Base-by-base conservation (phyloP, 2,113 vertebrate species). In the Gyps fulvus region DNA sequence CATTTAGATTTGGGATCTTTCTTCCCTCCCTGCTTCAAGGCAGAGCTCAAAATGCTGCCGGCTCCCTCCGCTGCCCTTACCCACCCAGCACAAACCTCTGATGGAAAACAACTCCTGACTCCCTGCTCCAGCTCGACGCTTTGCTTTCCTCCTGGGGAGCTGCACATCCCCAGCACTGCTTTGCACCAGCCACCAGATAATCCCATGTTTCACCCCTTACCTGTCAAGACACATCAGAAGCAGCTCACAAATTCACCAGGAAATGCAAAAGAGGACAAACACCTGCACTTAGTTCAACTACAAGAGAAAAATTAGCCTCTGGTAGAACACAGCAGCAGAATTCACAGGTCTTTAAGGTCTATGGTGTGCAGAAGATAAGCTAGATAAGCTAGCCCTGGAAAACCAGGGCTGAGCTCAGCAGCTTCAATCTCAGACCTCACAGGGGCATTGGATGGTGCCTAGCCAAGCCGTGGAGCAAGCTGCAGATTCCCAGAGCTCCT, bases 401-500 rank as follows among this genome's bases (percentile, higher is more conserved):
- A 77, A 57, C 5, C 54, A 73, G 14, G 31, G 63, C 47, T 83
- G 52, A 76, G 65, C 65, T 49, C 40, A 11, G 22, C 2, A 0
- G 19, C 29, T 43, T 63, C 2, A 0, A 11, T 29, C 65, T 49
- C 40, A 57, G 34, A 81, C 19, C 42, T 49, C 40, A 9, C 13
- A 19, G n/a, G 32, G 43, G 9, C 7, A 10, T 29, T 29, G 18
- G 58, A 22, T 20, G 38, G 52, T 6, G 36, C 32, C 1, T 1
- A 42, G 21, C 14, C 1, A 1, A 77, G 70, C 10, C 1, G 0
- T 16, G 22, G 47, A 58, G 50, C 50, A 36, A 67, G 7, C 16
- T 65, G 54, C 38, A 80, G 61, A 40, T 57, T 71, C 55, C 66
- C 86, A 47, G 67, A 45, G 76, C 55, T 87, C 49, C 34, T 17